A percentile compares a stretch with the other conserved stretches of the same genome.
These are phyloP conservation scores for Alectura lathami DNA, from an alignment of 2,113 vertebrate genomes.

Conservation along the genomic window DNA sequence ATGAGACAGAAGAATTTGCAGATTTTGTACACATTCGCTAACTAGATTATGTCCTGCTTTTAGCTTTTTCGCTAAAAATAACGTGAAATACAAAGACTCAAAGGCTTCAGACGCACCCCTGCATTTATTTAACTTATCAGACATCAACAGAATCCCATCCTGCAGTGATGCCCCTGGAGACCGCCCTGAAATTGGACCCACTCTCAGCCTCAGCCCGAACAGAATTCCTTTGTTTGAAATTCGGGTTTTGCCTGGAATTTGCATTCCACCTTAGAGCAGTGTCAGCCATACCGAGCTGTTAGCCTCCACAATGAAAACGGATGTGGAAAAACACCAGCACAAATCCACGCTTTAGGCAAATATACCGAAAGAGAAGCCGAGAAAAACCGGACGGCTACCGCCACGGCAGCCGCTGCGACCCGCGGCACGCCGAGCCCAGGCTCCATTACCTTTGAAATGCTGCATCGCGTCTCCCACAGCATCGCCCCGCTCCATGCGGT, in stretches of 20 bases:
- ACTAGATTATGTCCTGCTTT: not conserved
- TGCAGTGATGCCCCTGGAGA: not conserved
- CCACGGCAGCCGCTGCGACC: rapidly evolving
- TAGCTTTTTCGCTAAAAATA: not conserved
- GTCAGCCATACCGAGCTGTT: not conserved
- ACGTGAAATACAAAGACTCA: not conserved
- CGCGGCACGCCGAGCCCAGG: not conserved
- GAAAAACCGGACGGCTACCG: rapidly evolving
- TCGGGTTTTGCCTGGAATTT: not conserved
- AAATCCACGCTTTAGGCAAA: not conserved
- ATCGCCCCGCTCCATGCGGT: conserved; percentile 60
- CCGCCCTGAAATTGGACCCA: not conserved
- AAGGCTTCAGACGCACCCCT: not conserved
- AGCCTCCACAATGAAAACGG: not conserved
- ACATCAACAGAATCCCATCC: not conserved
- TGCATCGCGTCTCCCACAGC: conserved; percentile 43
- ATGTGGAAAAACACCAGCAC: not conserved
- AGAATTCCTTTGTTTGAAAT: conserved; percentile 49
- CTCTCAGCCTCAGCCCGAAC: not conserved
- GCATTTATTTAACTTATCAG: not conserved
- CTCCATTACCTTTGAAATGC: conserved; percentile 65
- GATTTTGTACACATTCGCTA: rapidly evolving
- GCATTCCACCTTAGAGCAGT: not conserved
- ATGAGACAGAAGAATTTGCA: not conserved
- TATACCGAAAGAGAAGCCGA: rapidly evolving